Conservation (phyloP, 2,113 vertebrate genomes). For the Craseonycteris thonglongyai region DNA sequence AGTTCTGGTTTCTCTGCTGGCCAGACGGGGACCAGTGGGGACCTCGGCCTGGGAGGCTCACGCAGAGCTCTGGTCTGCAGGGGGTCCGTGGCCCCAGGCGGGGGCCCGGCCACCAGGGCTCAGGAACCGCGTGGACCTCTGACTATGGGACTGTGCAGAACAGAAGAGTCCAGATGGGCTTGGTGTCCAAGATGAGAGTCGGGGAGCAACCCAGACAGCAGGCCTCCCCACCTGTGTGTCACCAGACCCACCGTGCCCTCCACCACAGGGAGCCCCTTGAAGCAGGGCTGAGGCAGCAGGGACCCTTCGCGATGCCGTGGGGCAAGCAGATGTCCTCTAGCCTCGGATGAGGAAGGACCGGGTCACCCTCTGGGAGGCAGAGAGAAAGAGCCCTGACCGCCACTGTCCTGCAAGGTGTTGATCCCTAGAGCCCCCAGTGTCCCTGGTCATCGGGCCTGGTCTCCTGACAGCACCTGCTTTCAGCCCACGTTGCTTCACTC, state of each 20-base stretch:
- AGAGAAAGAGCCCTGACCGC: neutral
- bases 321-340: neutral
- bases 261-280: accelerated
- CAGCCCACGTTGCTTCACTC: accelerated
- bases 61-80: neutral
- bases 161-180: neutral
- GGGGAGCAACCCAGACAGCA: neutral
- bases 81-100: neutral
- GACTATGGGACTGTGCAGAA: neutral
- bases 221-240: neutral
- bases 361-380: neutral
- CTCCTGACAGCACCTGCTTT: neutral
- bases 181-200: neutral
- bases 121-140: accelerated
- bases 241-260: neutral
- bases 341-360: too few relatives aligned
- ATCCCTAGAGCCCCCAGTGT: neutral
- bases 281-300: neutral
- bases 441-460: accelerated
- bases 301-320: neutral
- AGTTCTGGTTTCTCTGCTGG: neutral
- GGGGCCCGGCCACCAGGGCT: accelerated
- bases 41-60: neutral
- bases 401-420: neutral
- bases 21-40: neutral